Evolutionary conservation across 2,888 invertebrate species (phyloP).

Genomic region (Drosophila falleni): DNA sequence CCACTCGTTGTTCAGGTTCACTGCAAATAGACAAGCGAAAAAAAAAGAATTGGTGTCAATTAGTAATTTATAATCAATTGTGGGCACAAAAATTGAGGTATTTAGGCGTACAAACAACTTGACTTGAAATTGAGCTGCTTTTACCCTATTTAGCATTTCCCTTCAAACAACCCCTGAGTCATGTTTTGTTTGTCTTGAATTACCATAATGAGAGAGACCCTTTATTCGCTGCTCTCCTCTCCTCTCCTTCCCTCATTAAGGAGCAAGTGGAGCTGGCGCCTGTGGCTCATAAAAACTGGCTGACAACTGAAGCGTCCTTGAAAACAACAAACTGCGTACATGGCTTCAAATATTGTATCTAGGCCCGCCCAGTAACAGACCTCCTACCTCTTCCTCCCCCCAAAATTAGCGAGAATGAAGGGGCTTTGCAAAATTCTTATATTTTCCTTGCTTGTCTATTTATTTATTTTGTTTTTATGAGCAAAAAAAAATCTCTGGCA

Average conservation of each 20-base stretch:
- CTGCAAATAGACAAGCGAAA: constrained; percentile 40
- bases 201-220: constrained; percentile 29
- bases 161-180: constrained; percentile 28
- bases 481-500: constrained; percentile 47
- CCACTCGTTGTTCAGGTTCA: constrained; percentile 20
- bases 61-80: constrained; percentile 41
- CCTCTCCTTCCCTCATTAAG: neutral
- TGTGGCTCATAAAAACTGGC: constrained; percentile 38
- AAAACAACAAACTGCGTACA: constrained; percentile 23
- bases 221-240: too few species aligned
- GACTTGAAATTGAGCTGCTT: constrained; percentile 4
- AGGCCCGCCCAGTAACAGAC: constrained; percentile 5
- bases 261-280: constrained; percentile 26
- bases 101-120: constrained; percentile 14
- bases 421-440: constrained; percentile 3
- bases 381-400: neutral
- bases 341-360: constrained; percentile 3
- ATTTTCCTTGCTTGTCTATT: constrained; percentile 16
- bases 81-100: constrained; percentile 14
- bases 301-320: constrained; percentile 38
- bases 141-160: too few species aligned
- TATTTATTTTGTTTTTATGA: constrained; percentile 29
- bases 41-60: constrained; percentile 30
- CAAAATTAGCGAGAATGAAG: neutral
- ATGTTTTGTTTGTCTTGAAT: constrained; percentile 35